phyloP scores from a whole-genome alignment of 2,113 vertebrate genomes.

The Atlantisia rogersi region DNA sequence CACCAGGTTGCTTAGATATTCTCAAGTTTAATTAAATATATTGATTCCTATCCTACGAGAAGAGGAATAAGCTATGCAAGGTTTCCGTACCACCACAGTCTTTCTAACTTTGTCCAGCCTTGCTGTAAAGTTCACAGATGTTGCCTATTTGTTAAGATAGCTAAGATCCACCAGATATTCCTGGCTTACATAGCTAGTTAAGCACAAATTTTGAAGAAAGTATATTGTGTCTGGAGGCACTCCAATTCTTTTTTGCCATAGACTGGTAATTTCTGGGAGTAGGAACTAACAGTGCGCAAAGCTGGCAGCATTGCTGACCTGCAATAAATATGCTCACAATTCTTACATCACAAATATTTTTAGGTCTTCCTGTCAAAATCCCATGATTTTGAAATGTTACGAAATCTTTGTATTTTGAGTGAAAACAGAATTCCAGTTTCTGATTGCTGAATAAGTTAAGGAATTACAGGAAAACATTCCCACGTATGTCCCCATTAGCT shows the following conservation, averaged over 20 bases:
- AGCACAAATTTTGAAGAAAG: not conserved
- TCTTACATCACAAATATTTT: not conserved
- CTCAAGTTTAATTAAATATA: not conserved
- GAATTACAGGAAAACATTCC: not conserved
- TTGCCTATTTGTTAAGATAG: not conserved
- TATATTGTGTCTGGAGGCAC: not conserved
- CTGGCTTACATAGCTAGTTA: not conserved
- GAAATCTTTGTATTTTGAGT: not conserved
- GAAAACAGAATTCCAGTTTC: not conserved
- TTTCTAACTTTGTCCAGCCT: not conserved
- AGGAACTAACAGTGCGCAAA: not conserved
- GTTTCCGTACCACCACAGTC: not conserved
- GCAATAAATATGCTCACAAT: not conserved
- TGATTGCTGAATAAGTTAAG: not conserved
- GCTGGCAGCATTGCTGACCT: not conserved
- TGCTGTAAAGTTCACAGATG: not conserved
- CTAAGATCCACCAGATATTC: not conserved
- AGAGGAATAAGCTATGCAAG: not conserved
- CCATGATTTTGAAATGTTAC: not conserved
- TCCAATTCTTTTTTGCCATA: not conserved
- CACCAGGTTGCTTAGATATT: not conserved
- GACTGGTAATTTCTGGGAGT: not conserved
- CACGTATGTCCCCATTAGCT: not conserved
- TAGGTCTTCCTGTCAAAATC: not conserved
- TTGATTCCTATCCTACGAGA: not conserved